These are phyloP conservation scores for Trichogramma dendrolimi DNA, from an alignment of 2,888 invertebrate genomes.

Conservation along the genomic window DNA sequence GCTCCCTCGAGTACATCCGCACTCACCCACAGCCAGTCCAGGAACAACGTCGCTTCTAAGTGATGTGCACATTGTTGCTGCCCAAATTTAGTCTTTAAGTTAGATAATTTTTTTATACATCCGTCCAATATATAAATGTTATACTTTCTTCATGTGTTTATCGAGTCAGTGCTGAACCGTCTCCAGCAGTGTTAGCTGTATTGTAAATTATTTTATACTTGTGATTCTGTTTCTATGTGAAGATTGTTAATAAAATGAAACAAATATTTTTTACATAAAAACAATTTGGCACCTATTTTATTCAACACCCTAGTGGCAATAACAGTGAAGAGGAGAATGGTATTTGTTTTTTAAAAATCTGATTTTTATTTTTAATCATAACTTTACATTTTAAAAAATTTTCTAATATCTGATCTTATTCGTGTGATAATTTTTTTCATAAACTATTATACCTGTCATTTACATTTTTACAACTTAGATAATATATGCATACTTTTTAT, in stretches of 20 bases:
- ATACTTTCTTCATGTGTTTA: too few species aligned
- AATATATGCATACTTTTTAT: slow-evolving; percentile 3
- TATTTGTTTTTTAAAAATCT: slow-evolving; percentile 18
- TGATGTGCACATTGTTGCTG: too few species aligned
- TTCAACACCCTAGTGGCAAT: background rate
- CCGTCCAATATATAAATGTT: too few species aligned
- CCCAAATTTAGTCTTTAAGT: too few species aligned
- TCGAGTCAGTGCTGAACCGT: too few species aligned
- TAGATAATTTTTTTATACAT: too few species aligned
- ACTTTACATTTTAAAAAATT: slow-evolving; percentile 27
- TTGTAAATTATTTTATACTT: too few species aligned
- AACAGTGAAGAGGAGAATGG: background rate
- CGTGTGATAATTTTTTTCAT: slow-evolving; percentile 4
- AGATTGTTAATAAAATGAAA: too few species aligned
- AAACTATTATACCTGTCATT: slow-evolving; percentile 23
- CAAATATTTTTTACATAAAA: too few species aligned
- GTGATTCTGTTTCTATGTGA: too few species aligned
- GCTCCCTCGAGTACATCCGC: slow-evolving; percentile 42
- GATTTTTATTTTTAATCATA: slow-evolving; percentile 25
- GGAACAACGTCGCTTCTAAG: background rate
- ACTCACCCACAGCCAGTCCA: slow-evolving; percentile 38
- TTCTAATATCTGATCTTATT: slow-evolving; percentile 20
- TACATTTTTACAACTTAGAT: slow-evolving; percentile 28
- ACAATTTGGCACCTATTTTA: too few species aligned
- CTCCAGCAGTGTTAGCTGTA: too few species aligned